phyloP scores from a whole-genome alignment of 2,888 invertebrate genomes.

The Drepana falcataria region DNA sequence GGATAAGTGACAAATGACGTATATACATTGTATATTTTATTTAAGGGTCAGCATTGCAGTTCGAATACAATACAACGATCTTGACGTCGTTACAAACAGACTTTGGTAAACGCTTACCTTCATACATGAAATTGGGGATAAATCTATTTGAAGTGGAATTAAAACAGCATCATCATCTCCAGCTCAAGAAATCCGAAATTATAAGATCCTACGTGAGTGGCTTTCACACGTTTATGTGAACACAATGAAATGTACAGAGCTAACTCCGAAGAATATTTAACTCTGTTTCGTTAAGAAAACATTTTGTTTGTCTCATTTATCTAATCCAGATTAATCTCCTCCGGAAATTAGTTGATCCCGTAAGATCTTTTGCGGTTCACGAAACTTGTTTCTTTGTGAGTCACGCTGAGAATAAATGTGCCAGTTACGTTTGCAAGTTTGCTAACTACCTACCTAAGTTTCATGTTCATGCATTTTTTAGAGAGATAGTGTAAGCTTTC shows the following conservation, averaged over 20 bases:
- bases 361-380: conserved; percentile 15
- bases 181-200: no score
- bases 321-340: conserved; percentile 30
- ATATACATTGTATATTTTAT: no score
- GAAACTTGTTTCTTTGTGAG: conserved; percentile 18
- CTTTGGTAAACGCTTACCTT: no score
- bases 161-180: no score
- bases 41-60: no score
- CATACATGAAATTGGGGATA: no score
- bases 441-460: background rate
- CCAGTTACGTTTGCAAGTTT: background rate
- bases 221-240: no score
- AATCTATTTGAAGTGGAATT: no score
- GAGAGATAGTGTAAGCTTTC: background rate
- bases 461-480: background rate
- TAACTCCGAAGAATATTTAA: conserved; percentile 1
- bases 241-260: background rate
- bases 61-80: no score
- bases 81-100: no score
- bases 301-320: conserved; percentile 16
- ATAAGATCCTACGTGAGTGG: no score
- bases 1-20: no score
- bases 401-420: conserved; percentile 9
- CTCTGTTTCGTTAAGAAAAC: conserved; percentile 10
- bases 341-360: conserved; percentile 26